Base-by-base conservation (phyloP, 2,113 vertebrate genomes). In the Neogobius melanostomus region DNA sequence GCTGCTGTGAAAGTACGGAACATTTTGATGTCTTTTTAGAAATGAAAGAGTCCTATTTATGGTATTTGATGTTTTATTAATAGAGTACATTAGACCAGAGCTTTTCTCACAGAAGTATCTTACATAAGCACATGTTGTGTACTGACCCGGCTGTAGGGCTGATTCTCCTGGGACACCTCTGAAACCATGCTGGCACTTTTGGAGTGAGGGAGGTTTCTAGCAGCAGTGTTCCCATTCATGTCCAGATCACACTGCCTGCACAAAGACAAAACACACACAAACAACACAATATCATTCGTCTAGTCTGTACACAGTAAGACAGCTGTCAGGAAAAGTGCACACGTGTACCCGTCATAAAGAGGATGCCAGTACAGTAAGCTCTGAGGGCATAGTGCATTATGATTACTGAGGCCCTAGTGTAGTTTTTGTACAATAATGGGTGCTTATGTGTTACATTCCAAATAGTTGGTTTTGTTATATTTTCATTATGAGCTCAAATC, bases 161-260 rank as follows among this genome's bases (percentile, higher is more conserved):
- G 92, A 57, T 66, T 64, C 73, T 95, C 95, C 1, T 89, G 72
- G 75, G 93, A 84, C 57, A 86, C 80, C 75, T 96, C 93, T 0
- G 95, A 93, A 84, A 96, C 95, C 95, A 97, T 95, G 82, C 66
- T 69, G 86, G 91, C 83, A 88, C 89, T 94, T 90, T 92, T 95
- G 81, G 91, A 76, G 83, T 91, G 93, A 83, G 89, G 72, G 66
- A 92, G 88, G 66, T 80, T 75, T 82, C 95, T 93, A 28, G 85
- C 90, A 81, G 81, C 51, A 76, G 85, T 89, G 65, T 81, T 96
- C 90, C 87, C 92, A 82, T 95, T 96, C 95, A 98, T 97, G 86
- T 95, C 95, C 89, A 71, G 89, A 85, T 91, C 72, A 0, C 88
- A 88, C 75, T 89, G 91, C 87, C 71, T 82, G 48, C 3, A 80